phyloP scores from a whole-genome alignment of 2,888 invertebrate species.

The Tachina lurida region DNA sequence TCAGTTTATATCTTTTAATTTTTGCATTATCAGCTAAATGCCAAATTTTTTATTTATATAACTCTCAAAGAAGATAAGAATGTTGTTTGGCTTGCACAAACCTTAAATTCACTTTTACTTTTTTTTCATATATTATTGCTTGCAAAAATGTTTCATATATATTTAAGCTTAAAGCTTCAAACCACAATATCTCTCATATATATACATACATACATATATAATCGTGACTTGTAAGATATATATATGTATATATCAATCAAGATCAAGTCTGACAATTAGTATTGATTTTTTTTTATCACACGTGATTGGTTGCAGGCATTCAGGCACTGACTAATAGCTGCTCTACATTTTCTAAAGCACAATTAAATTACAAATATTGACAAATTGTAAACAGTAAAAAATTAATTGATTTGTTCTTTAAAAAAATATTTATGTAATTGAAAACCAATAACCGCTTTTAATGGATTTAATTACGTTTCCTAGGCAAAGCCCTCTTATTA shows the following conservation, averaged over 20 bases:
- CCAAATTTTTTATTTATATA: not conserved
- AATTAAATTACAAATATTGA: not conserved
- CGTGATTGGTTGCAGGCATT: conserved; percentile 26
- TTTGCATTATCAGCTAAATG: not conserved
- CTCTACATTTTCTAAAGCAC: conserved; percentile 1
- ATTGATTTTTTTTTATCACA: conserved; percentile 17
- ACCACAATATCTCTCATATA: not conserved
- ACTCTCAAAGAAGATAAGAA: not conserved
- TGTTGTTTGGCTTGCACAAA: not conserved
- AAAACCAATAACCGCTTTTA: no score
- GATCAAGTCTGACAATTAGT: conserved; percentile 14
- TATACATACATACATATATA: not conserved
- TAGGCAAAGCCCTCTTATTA: no score
- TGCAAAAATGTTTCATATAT: not conserved
- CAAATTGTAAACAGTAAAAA: conserved; percentile 31
- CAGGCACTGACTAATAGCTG: not conserved
- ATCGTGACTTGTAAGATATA: conserved; percentile 15
- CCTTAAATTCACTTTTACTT: not conserved
- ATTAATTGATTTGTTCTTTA: not conserved
- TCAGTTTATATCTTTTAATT: not conserved
- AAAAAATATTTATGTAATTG: no score
- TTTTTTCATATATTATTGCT: not conserved
- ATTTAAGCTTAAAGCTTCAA: not conserved
- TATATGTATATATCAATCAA: not conserved
- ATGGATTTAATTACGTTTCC: no score